These are phyloP conservation scores for Ophiodon elongatus DNA, from an alignment of 2,113 vertebrate genomes.

Conservation along the genomic window DNA sequence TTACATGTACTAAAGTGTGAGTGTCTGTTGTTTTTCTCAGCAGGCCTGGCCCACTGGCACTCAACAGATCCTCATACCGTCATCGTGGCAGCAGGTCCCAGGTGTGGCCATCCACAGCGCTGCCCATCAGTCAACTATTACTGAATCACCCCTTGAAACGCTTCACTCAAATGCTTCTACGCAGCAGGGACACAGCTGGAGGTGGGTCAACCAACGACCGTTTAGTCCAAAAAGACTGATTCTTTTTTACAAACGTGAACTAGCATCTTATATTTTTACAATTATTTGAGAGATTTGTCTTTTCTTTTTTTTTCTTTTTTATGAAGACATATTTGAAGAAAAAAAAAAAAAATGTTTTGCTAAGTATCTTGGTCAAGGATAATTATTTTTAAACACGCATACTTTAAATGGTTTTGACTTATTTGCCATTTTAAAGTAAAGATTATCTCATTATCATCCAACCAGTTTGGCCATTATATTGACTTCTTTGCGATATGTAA, in stretches of 20 bases:
- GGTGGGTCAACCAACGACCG: slow-evolving; percentile 78
- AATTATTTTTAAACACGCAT: not conserved
- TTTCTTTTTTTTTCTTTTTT: too few species aligned
- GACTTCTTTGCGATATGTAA: not conserved
- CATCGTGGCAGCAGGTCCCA: slow-evolving; percentile 97
- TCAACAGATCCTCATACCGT: slow-evolving; percentile 97
- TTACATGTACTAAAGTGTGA: slow-evolving; percentile 14
- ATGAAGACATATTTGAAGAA: too few species aligned
- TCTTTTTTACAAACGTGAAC: slow-evolving; percentile 8
- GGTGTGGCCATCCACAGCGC: slow-evolving; percentile 94
- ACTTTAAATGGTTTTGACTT: not conserved
- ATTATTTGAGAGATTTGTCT: too few species aligned
- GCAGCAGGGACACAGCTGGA: slow-evolving; percentile 93
- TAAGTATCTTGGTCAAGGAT: not conserved
- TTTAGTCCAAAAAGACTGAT: not conserved
- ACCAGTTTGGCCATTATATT: not conserved
- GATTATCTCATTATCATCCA: not conserved
- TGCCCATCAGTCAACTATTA: slow-evolving; percentile 89
- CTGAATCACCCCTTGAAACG: slow-evolving; percentile 82
- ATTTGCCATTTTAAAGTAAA: not conserved
- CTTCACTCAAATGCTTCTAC: slow-evolving; percentile 82
- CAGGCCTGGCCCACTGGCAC: slow-evolving; percentile 97
- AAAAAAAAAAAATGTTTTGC: not conserved
- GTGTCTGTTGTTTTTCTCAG: slow-evolving; percentile 75
- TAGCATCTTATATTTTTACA: not conserved